Base-by-base conservation (phyloP, 2,888 invertebrate genomes). In the Gortyna flavago region DNA sequence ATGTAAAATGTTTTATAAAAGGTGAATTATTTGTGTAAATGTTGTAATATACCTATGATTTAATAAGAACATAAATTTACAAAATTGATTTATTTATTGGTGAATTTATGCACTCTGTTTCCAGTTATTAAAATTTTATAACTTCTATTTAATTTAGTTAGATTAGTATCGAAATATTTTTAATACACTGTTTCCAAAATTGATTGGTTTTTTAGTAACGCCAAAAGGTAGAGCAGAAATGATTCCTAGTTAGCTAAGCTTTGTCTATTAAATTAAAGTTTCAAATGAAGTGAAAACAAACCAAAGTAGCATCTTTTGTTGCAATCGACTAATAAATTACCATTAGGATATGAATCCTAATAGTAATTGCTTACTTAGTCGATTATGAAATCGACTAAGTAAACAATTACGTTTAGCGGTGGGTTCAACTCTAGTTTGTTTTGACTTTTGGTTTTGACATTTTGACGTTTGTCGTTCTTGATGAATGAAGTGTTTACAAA, bases 351-450 rank as follows among this genome's bases (percentile, higher is more conserved):
- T n/a, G n/a, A n/a, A n/a, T n/a, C n/a, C n/a, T n/a, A n/a, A n/a
- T n/a, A n/a, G n/a, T n/a, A n/a, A n/a, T n/a, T n/a, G n/a, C n/a
- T n/a, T n/a, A n/a, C n/a, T n/a, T n/a, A n/a, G n/a, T n/a, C n/a
- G n/a, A n/a, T n/a, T n/a, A n/a, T n/a, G n/a, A n/a, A 80, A 41
- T 81, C 75, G 85, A 64, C 71, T 81, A 85, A 64, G 6, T 29
- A 29, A 54, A 35, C 0, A 25, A 38, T 38, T 51, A 16, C 16
- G 2, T 4, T 48, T 16, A 29, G 4, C 4, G 2, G 5, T 8
- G 1, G 18, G 51, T 4, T 0, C 64, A 57, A 59, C 77, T 41
- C 82, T 85, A 69, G 11, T 72, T 72, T 67, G 44, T 61, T 79
- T 66, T 72, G 81, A 72, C 79, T n/a, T 72, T 70, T 41, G 32